A percentile compares a stretch with the other conserved stretches of the same genome.
Evolutionary conservation across 2,797 vertebrate species (phyloP).

Genomic region (Craterocephalus amniculus): DNA sequence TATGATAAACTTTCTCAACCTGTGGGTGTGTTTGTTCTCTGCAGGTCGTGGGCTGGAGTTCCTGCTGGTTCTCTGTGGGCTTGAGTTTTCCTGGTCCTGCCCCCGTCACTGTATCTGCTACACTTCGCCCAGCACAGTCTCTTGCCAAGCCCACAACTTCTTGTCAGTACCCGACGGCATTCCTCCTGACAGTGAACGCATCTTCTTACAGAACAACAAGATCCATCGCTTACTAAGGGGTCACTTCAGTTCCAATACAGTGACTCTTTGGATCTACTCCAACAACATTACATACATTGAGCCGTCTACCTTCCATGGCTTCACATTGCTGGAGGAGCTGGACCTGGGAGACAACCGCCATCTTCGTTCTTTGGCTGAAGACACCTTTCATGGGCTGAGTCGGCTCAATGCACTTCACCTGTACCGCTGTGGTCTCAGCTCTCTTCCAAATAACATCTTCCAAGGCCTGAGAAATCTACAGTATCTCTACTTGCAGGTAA

Average conservation of each 20-base stretch:
- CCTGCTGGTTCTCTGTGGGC: slow-evolving; percentile 92
- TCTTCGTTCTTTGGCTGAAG: slow-evolving; percentile 90
- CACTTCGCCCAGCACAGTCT: slow-evolving; percentile 94
- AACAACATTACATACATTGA: slow-evolving; percentile 98
- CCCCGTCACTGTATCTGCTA: slow-evolving; percentile 97
- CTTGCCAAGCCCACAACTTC: slow-evolving; percentile 98
- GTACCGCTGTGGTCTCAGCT: slow-evolving; percentile 93
- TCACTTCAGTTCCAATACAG: slow-evolving; percentile 92
- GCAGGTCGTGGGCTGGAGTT: slow-evolving; percentile 92
- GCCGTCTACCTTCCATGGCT: slow-evolving; percentile 93
- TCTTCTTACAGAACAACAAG: slow-evolving; percentile 98
- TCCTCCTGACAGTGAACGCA: slow-evolving; percentile 93
- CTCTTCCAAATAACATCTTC: slow-evolving; percentile 92
- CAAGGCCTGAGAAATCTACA: slow-evolving; percentile 95
- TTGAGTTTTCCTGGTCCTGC: slow-evolving; percentile 89
- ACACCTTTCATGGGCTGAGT: slow-evolving; percentile 94
- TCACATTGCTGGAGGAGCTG: slow-evolving; percentile 92
- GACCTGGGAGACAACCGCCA: slow-evolving; percentile 97
- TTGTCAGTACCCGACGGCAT: slow-evolving; percentile 93
- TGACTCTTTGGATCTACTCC: slow-evolving; percentile 98
- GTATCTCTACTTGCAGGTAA: slow-evolving; percentile 96
- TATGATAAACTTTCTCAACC: slow-evolving; percentile 10
- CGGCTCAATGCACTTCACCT: slow-evolving; percentile 95
- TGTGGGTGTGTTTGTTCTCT: slow-evolving; percentile 26
- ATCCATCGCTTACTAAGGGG: slow-evolving; percentile 91